These are phyloP conservation scores for Ips typographus DNA, from an alignment of 1,140 invertebrate species.

Conservation along the genomic window DNA sequence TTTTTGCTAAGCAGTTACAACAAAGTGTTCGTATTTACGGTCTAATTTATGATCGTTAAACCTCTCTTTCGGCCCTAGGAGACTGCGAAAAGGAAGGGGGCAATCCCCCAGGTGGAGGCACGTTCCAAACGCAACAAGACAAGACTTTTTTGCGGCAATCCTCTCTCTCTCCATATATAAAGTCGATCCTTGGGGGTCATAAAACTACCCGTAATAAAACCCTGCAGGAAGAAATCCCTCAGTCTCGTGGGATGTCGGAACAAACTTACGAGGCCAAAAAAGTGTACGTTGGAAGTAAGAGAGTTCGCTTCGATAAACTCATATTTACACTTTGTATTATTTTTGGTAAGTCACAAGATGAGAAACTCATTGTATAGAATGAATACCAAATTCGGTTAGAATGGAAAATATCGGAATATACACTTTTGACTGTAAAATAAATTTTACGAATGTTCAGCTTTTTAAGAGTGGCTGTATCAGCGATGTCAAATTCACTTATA, in stretches of 20 bases:
- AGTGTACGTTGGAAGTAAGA: neutral
- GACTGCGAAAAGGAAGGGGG: neutral
- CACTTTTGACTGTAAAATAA: no score
- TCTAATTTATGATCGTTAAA: no score
- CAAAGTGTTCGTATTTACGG: no score
- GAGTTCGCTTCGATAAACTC: neutral
- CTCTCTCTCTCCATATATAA: neutral
- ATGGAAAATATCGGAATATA: no score
- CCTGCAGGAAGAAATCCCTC: conserved; percentile 4
- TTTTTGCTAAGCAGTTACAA: no score
- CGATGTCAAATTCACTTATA: no score
- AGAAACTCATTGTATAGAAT: no score
- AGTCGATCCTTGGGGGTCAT: neutral
- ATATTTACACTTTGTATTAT: neutral
- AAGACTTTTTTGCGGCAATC: neutral
- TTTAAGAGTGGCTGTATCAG: no score
- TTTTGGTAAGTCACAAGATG: neutral
- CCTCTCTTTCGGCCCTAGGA: neutral
- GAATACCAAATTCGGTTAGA: no score
- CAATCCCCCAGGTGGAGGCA: neutral
- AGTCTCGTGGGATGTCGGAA: conserved; percentile 4
- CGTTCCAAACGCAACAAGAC: conserved; percentile 1
- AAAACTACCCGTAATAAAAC: conserved; percentile 13
- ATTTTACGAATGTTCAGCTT: no score
- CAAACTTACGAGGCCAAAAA: neutral